Conservation (phyloP, 2,113 vertebrate species). For the Ursus arctos region DNA sequence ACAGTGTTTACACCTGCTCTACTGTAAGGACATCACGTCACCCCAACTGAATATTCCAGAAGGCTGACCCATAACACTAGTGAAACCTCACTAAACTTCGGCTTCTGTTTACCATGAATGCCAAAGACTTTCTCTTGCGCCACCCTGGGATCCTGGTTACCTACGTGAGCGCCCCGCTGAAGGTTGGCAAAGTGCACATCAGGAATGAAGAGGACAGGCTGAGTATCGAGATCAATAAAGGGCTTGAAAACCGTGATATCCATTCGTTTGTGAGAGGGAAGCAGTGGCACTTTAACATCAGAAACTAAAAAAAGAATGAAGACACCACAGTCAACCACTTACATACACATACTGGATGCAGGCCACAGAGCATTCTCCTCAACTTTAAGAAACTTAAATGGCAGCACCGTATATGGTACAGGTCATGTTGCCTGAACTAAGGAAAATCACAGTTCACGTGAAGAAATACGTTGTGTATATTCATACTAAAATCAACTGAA, state of each 20-base stretch:
- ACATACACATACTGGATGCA: fast-evolving
- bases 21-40: fast-evolving
- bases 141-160: constrained; percentile 67
- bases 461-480: too few species aligned
- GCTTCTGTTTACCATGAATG: neutral
- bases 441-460: neutral
- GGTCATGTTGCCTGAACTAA: neutral
- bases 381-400: neutral
- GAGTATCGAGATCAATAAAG: constrained; percentile 94
- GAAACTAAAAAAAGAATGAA: constrained; percentile 85
- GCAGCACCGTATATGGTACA: neutral
- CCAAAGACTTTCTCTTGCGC: neutral
- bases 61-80: neutral
- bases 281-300: constrained; percentile 94
- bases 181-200: constrained; percentile 96
- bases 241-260: constrained; percentile 98
- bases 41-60: neutral
- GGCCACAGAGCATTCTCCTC: neutral
- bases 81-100: neutral
- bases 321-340: neutral
- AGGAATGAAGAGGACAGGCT: constrained; percentile 98
- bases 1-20: fast-evolving
- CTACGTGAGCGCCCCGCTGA: constrained; percentile 94
- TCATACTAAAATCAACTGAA: neutral
- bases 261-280: constrained; percentile 94